Percentiles rank a stretch among this genome's conserved stretches.
Conservation (phyloP, 2,888 invertebrate genomes). For the Spialia ferax region DNA sequence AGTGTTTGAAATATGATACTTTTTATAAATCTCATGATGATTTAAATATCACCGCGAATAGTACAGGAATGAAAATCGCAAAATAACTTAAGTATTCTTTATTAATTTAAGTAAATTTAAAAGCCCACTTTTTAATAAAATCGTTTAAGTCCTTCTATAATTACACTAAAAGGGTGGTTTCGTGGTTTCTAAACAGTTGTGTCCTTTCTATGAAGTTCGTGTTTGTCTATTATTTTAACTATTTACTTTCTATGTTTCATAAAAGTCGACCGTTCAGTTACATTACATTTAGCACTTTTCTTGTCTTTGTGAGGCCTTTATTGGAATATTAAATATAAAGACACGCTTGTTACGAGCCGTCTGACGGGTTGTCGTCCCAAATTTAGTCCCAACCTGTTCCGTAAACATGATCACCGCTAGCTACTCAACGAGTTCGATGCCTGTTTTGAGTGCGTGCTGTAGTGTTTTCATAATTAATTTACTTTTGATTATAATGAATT, state of each 20-base stretch:
- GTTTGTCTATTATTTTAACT: no score
- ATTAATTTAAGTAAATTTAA: no score
- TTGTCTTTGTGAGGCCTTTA: slow-evolving; percentile 34
- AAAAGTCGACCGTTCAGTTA: background rate
- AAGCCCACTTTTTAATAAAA: no score
- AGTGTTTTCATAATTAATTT: slow-evolving; percentile 56
- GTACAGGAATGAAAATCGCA: no score
- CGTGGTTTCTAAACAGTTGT: no score
- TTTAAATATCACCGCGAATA: no score
- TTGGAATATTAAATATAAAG: slow-evolving; percentile 36
- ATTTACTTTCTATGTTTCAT: background rate
- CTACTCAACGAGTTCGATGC: slow-evolving; percentile 50
- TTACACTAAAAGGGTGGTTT: no score
- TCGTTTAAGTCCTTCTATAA: no score
- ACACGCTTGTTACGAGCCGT: slow-evolving; percentile 39
- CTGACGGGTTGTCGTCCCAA: slow-evolving; percentile 49
- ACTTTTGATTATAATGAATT: slow-evolving; percentile 5
- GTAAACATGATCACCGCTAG: slow-evolving; percentile 59
- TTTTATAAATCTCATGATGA: no score
- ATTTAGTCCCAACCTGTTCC: slow-evolving; percentile 57
- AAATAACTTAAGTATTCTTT: no score
- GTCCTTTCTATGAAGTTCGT: no score
- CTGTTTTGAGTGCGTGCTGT: slow-evolving; percentile 58
- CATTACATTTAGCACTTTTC: background rate
- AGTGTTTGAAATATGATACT: no score